Percentiles rank a stretch among this genome's conserved stretches.
These are phyloP conservation scores for Pelosia muscerda DNA, from an alignment of 2,888 invertebrate species.

Conservation along the genomic window DNA sequence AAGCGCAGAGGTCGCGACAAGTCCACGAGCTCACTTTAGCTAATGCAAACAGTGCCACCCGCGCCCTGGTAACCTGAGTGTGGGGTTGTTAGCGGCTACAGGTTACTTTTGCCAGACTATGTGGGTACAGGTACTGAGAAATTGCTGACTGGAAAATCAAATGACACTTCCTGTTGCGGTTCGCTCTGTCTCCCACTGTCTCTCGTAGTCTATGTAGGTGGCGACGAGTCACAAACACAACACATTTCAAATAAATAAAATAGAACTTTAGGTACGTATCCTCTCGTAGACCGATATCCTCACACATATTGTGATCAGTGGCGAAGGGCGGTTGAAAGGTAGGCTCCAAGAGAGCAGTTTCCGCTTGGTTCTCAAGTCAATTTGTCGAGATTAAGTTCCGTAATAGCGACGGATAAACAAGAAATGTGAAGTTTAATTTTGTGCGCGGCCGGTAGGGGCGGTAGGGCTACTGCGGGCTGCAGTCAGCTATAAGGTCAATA, in stretches of 20 bases:
- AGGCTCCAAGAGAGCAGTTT: constrained; percentile 4
- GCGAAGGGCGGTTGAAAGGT: neutral
- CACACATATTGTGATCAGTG: neutral
- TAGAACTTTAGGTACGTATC: neutral
- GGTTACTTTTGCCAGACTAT: too few species aligned
- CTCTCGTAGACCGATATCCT: neutral
- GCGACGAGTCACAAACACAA: neutral
- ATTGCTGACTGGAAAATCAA: too few species aligned
- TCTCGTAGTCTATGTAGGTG: too few species aligned
- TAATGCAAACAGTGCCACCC: too few species aligned
- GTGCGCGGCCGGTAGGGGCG: constrained; percentile 16
- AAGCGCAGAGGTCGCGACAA: neutral
- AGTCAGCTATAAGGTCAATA: neutral
- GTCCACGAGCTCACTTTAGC: neutral
- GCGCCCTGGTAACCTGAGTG: too few species aligned
- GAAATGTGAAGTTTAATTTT: constrained; percentile 38
- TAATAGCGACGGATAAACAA: constrained; percentile 23
- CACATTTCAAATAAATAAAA: neutral
- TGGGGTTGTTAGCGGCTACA: too few species aligned
- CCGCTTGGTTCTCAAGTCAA: constrained; percentile 19
- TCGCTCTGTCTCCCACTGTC: too few species aligned
- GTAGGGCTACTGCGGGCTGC: neutral
- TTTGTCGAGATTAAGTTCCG: constrained; percentile 22
- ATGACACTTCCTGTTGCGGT: too few species aligned
- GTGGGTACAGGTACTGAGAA: too few species aligned